Evolutionary conservation across 2,888 invertebrate species (phyloP).

Genomic region (Pterobdella sp.): DNA sequence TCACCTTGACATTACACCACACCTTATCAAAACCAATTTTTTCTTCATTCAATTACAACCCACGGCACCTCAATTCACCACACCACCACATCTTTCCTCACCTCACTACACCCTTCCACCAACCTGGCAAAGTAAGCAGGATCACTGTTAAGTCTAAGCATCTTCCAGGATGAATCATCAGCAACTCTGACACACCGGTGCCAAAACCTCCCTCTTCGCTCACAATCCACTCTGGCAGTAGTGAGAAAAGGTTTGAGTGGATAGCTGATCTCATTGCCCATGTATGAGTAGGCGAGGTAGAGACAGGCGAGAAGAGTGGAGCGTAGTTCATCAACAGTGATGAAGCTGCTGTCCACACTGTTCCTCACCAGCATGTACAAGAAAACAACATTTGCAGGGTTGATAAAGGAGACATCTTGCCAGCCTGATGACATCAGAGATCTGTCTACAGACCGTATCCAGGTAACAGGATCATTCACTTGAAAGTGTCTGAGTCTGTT

Average conservation of each 20-base stretch:
- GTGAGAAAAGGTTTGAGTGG: constrained; percentile 91
- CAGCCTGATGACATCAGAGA: constrained; percentile 63
- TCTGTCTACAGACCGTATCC: constrained; percentile 93
- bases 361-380: constrained; percentile 29
- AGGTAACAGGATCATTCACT: constrained; percentile 92
- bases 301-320: constrained; percentile 80
- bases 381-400: constrained; percentile 32
- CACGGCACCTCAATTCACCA: neutral
- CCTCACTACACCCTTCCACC: constrained; percentile 54
- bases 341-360: constrained; percentile 40
- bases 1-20: neutral
- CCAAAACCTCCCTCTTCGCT: constrained; percentile 69
- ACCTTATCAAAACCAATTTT: neutral
- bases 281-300: constrained; percentile 96
- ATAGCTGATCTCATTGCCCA: constrained; percentile 97
- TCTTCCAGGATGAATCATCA: constrained; percentile 69
- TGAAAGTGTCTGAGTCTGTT: constrained; percentile 85
- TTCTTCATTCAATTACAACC: neutral
- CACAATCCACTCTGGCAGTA: constrained; percentile 77
- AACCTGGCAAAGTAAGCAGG: constrained; percentile 97
- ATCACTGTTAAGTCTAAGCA: constrained; percentile 95
- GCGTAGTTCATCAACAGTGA: constrained; percentile 47
- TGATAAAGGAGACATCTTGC: constrained; percentile 31
- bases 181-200: constrained; percentile 80
- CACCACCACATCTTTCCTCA: neutral